Base-by-base conservation (phyloP, 2,888 invertebrate genomes). In the Cremastinae sp. region DNA sequence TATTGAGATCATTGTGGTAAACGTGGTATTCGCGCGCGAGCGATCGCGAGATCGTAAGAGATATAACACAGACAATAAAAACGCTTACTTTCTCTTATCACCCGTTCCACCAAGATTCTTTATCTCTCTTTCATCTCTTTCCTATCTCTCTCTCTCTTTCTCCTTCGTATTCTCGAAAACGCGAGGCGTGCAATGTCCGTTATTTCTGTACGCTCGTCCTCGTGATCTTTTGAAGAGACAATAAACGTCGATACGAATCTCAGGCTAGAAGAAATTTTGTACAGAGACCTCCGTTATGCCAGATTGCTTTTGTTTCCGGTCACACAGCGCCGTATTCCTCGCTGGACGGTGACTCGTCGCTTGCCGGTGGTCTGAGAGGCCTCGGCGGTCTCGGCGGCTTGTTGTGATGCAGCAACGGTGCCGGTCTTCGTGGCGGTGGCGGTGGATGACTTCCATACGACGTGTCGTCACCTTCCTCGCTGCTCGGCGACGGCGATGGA, bases 401-500 rank as follows among this genome's bases (percentile, higher is more conserved):
- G 68, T 81, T 82, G 56, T 82, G 81, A 51, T 82, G 84, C 12
- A 84, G 80, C 66, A 85, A 82, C 20, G 87, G 87, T 10, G 85
- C 83, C 10, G 86, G 85, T 80, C 89, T 83, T 74, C 89, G 78
- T 87, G 92, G 80, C 86, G 92, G 78, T 88, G 92, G 80, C 88
- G 92, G 81, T 88, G 92, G 84, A 90, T 92, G 83, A 89, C 81
- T 82, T n/a, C 86, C 84, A 73, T 89, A 90, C 1, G 88, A 87
- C 10, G 84, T 84, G 71, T 90, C 90, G 77, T 90, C 90, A 0
- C 88, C 90, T 69, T 90, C 90, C 89, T 81, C 93, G 89, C 79
- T 93, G 87, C 83, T 92, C 81, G 83, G 92, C 87, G 78, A 91
- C 83, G 82, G 92, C 83, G 89, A 93, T 85, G 84, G 92, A 84